These are phyloP conservation scores for Montifringilla adamsi DNA, from an alignment of 2,113 vertebrate genomes.

Conservation along the genomic window DNA sequence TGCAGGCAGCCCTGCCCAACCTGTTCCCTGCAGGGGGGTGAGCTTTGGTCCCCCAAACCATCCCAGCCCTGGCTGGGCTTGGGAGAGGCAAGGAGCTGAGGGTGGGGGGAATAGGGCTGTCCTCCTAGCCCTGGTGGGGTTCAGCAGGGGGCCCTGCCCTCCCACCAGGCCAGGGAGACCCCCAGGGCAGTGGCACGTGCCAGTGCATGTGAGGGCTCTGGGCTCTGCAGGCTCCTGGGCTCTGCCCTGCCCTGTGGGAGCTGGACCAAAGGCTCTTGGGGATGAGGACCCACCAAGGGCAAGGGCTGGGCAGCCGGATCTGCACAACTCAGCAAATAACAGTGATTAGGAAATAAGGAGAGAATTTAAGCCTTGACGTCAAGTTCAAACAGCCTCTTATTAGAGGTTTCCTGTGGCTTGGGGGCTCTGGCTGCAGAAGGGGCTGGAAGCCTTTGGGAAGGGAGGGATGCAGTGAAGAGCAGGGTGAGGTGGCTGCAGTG, in stretches of 20 bases:
- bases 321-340: constrained; percentile 39
- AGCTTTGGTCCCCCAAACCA: not conserved
- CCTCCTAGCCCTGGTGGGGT: not conserved
- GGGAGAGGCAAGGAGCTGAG: not conserved
- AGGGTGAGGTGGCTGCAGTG: not conserved
- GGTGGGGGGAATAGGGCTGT: not conserved
- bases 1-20: not conserved
- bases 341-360: constrained; percentile 36
- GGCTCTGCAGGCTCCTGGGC: not conserved
- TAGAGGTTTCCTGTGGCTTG: constrained; percentile 60
- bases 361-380: constrained; percentile 20
- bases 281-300: not conserved
- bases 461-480: not conserved
- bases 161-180: not conserved
- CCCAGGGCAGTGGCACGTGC: accelerated
- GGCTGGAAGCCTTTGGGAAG: not conserved
- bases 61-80: not conserved
- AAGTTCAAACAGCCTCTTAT: constrained; percentile 45
- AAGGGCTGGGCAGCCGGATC: not conserved
- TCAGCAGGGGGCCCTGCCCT: accelerated
- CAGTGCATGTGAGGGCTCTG: not conserved
- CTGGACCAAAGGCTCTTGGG: not conserved
- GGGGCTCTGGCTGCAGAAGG: not conserved
- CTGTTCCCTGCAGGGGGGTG: not conserved
- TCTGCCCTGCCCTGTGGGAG: not conserved